Percentiles rank a stretch among this genome's conserved stretches.
phyloP scores from a whole-genome alignment of 1,140 invertebrate species.

The Sitophilus oryzae region DNA sequence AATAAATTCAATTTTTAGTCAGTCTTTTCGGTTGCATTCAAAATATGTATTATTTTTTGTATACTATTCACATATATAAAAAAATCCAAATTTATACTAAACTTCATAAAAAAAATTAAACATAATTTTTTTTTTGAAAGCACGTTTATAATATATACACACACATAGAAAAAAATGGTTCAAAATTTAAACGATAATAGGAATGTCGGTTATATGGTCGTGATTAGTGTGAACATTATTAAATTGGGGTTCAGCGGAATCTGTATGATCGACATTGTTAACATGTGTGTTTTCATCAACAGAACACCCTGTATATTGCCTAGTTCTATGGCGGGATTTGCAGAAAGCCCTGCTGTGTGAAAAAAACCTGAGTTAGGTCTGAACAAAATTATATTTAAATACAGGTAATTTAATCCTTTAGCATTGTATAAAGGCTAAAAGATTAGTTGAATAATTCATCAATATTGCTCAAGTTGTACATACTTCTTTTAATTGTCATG shows the following conservation, averaged over 20 bases:
- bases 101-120: neutral
- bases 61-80: slow-evolving; percentile 1
- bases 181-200: slow-evolving; percentile 17
- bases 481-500: neutral
- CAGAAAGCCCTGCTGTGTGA: slow-evolving; percentile 23
- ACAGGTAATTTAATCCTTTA: neutral
- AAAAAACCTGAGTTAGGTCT: slow-evolving; percentile 25
- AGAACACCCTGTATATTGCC: slow-evolving; percentile 24
- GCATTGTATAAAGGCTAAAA: neutral
- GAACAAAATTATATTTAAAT: slow-evolving; percentile 11
- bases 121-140: neutral
- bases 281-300: slow-evolving; percentile 10
- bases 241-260: slow-evolving; percentile 12
- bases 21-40: slow-evolving; percentile 27
- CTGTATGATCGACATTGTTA: slow-evolving; percentile 11
- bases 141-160: slow-evolving; percentile 1
- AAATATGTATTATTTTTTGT: slow-evolving; percentile 21
- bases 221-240: slow-evolving; percentile 15
- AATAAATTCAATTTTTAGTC: slow-evolving; percentile 25
- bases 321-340: slow-evolving; percentile 22
- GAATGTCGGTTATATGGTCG: slow-evolving; percentile 12
- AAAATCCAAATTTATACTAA: neutral
- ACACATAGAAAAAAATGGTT: slow-evolving; percentile 4
- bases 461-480: neutral
- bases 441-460: neutral